These are phyloP conservation scores for Aleiodes leptofemur DNA, from an alignment of 2,888 invertebrate species.

Conservation along the genomic window DNA sequence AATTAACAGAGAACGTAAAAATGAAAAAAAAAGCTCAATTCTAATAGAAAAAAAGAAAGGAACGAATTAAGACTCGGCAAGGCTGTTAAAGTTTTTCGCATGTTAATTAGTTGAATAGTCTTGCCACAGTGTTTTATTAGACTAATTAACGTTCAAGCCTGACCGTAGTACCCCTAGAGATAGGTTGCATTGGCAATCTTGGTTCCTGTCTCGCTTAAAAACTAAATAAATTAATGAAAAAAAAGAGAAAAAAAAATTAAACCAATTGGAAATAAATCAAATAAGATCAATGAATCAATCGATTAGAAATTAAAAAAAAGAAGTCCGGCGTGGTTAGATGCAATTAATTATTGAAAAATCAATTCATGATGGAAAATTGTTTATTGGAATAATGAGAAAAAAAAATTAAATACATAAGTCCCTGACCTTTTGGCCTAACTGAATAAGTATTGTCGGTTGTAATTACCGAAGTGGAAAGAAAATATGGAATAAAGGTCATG, in stretches of 20 bases:
- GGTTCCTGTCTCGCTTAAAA: constrained; percentile 73
- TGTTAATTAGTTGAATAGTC: constrained; percentile 22
- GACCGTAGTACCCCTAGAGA: constrained; percentile 35
- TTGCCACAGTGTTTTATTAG: constrained; percentile 10
- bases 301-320: background rate
- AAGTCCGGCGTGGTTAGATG: constrained; percentile 66
- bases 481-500: constrained; percentile 52
- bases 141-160: constrained; percentile 22
- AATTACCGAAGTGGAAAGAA: constrained; percentile 53
- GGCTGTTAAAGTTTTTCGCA: constrained; percentile 23
- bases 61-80: background rate
- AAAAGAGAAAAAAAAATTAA: background rate
- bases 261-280: constrained; percentile 1
- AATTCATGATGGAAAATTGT: constrained; percentile 3
- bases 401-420: background rate
- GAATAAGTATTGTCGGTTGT: constrained; percentile 47
- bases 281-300: background rate
- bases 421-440: constrained; percentile 49
- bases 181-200: constrained; percentile 70
- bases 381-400: background rate
- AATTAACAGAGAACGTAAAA: background rate
- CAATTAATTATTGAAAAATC: constrained; percentile 10
- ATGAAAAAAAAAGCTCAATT: background rate
- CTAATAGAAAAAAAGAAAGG: background rate
- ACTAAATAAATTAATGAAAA: constrained; percentile 17